phyloP scores from a whole-genome alignment of 2,888 invertebrate genomes.

The Lydus trimaculatus region DNA sequence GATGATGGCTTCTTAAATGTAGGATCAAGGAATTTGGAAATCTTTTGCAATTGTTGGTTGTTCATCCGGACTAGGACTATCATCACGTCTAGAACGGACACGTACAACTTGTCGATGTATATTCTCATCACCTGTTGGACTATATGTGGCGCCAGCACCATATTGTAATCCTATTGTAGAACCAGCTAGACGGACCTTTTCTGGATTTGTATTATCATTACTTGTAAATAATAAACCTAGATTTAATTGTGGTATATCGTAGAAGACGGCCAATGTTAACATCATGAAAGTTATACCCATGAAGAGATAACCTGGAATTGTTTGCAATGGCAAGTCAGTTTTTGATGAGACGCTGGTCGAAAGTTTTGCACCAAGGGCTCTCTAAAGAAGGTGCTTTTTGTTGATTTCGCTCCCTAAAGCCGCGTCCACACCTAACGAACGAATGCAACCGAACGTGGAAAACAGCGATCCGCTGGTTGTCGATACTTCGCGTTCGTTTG shows the following conservation, averaged over 20 bases:
- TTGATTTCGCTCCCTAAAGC: no score
- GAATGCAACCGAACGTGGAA: no score
- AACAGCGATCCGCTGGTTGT: no score
- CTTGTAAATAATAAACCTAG: constrained; percentile 77
- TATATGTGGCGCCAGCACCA: constrained; percentile 56
- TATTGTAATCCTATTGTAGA: constrained; percentile 62
- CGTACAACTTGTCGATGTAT: constrained; percentile 69
- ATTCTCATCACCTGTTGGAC: constrained; percentile 62
- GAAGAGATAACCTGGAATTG: constrained; percentile 77
- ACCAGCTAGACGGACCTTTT: constrained; percentile 72
- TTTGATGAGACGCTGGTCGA: no score
- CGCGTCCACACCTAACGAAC: no score
- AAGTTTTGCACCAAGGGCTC: no score
- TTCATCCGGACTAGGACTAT: constrained; percentile 76
- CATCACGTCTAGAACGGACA: constrained; percentile 68
- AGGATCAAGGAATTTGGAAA: constrained; percentile 33
- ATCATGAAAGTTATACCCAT: constrained; percentile 84
- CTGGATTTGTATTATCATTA: constrained; percentile 64
- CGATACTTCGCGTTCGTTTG: no score
- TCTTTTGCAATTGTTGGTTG: constrained; percentile 49
- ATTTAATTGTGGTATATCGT: constrained; percentile 89
- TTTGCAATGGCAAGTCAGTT: no score
- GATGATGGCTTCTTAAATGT: not conserved
- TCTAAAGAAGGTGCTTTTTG: no score
- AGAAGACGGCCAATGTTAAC: constrained; percentile 83